Conservation (phyloP, 1,140 invertebrate species). For the Pseudomyrmex pallidus region DNA sequence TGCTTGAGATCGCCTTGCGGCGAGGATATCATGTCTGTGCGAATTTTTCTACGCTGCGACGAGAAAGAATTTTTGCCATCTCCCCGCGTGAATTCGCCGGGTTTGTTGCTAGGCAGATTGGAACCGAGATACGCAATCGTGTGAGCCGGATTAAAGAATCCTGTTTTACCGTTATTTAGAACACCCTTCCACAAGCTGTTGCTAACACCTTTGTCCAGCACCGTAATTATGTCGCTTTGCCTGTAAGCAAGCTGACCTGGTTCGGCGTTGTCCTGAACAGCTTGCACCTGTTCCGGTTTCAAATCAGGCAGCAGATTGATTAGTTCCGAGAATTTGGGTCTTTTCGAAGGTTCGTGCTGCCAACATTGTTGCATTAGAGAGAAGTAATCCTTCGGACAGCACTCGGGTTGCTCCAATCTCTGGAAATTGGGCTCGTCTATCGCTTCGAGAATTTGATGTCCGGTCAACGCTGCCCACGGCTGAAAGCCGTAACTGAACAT, state of each 20-base stretch:
- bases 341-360: constrained; percentile 94
- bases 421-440: constrained; percentile 97
- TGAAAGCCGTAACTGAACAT: constrained; percentile 99
- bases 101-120: constrained; percentile 90
- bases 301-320: constrained; percentile 92
- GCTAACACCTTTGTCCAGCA: constrained; percentile 93
- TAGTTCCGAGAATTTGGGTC: constrained; percentile 96
- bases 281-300: constrained; percentile 96
- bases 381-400: constrained; percentile 97
- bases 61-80: constrained; percentile 86
- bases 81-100: constrained; percentile 87
- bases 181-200: constrained; percentile 93
- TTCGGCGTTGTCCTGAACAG: constrained; percentile 87
- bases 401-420: constrained; percentile 96
- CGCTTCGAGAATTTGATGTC: constrained; percentile 97
- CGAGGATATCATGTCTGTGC: constrained; percentile 97
- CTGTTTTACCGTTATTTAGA: constrained; percentile 93
- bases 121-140: constrained; percentile 94
- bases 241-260: constrained; percentile 93
- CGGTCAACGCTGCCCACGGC: constrained; percentile 98
- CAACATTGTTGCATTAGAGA: constrained; percentile 97
- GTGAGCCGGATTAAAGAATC: constrained; percentile 95
- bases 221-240: constrained; percentile 96
- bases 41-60: constrained; percentile 89
- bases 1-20: constrained; percentile 99